Conservation (phyloP, 2,113 vertebrate genomes). For the Tringa solitaria region DNA sequence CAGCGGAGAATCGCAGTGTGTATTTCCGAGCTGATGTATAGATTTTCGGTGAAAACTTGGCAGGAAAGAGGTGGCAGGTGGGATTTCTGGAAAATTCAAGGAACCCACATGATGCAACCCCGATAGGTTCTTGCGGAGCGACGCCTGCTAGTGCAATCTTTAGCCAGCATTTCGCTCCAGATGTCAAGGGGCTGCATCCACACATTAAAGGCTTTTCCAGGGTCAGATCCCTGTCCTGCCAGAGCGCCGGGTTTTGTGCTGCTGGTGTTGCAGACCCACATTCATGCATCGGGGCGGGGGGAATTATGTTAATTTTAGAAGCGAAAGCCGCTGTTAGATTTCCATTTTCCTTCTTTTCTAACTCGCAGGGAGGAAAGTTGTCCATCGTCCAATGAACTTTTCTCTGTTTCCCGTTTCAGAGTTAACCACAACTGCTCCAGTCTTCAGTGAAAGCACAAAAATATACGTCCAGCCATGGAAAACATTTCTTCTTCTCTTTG, state of each 20-base stretch:
- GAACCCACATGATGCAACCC: conserved; percentile 54
- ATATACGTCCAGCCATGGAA: neutral
- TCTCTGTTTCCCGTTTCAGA: neutral
- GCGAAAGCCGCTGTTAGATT: neutral
- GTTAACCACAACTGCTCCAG: neutral
- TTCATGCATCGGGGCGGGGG: neutral
- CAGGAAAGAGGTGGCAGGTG: neutral
- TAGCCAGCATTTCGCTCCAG: neutral
- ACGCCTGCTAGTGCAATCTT: neutral
- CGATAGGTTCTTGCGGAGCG: neutral
- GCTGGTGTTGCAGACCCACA: neutral
- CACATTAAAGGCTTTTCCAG: neutral
- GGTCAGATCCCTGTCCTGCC: neutral
- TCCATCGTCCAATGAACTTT: rapidly evolving
- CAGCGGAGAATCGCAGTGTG: neutral
- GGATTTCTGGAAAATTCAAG: neutral
- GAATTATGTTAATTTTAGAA: neutral
- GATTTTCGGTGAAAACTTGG: neutral
- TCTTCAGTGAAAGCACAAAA: neutral
- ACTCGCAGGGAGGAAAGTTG: neutral
- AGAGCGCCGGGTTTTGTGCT: neutral
- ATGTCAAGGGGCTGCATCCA: neutral
- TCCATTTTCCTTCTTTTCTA: neutral
- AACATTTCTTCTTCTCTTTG: neutral
- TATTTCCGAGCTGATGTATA: neutral